Evolutionary conservation across 2,797 vertebrate species (phyloP), one percentile per base, ranked within the genome.

Genomic region (Margarornis squamiger): DNA sequence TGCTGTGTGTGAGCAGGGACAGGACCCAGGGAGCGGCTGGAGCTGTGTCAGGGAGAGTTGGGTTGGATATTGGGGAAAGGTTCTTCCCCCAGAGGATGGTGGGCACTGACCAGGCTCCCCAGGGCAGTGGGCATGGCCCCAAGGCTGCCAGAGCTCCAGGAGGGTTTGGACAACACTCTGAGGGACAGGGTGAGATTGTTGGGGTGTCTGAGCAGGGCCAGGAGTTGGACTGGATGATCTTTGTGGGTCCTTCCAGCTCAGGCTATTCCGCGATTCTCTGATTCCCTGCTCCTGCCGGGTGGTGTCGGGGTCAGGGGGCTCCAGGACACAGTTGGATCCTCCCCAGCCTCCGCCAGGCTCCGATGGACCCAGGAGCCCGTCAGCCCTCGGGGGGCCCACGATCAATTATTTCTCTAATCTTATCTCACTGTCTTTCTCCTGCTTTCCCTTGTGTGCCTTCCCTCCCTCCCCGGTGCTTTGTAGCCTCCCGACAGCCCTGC

Each of bases 351-450:
- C 9, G 1, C 30, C 65, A 14, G 4, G 1, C 55, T 26, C 0
- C 1, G 0, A 39, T 13, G 1, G 19, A 46, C 45, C 89, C 7
- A 4, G 0, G 16, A 26, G 57, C 6, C 5, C 0, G 13, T 30
- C 81, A 48, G 84, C 52, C 68, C 72, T 14, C 0, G 10, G 29
- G 55, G 79, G 73, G 77, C 36, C 17, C 23, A 0, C 3, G 3
- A 87, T 78, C 66, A 34, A 21, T 74, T 76, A 57, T 94, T 78
- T 36, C 51, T 46, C 65, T 63, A 20, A 52, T 94, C 74, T 91
- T 61, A 75, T 81, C 91, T 79, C 7, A 2, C 49, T 10, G 68
- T 34, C 45, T 78, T 68, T 75, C 77, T 41, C 36, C 74, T 18
- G 38, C 91, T 93, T 90, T 92, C 82, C 59, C 90, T 8, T 36